Conservation (phyloP, 2,113 vertebrate species). For the human region GRCh38 chrX:9368001-9368500, state of each 20-base stretch:
- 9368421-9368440: neutral
- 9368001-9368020: neutral
- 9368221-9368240: neutral
- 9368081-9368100: neutral
- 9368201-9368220: neutral
- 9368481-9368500: too few species aligned
- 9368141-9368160: neutral
- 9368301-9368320: neutral
- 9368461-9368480: neutral
- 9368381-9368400: too few species aligned
- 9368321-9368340: neutral
- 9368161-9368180: neutral
- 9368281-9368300: neutral
- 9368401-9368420: fast-evolving
- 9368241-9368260: neutral
- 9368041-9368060: neutral
- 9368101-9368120: neutral
- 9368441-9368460: neutral
- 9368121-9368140: too few species aligned
- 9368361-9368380: neutral
- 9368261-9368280: fast-evolving
- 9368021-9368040: neutral
- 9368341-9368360: fast-evolving
- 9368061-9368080: neutral
- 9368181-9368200: neutral